A percentile compares a stretch with the other conserved stretches of the same genome.
phyloP scores from a whole-genome alignment of 1,140 invertebrate species.

The Colletes latitarsis region DNA sequence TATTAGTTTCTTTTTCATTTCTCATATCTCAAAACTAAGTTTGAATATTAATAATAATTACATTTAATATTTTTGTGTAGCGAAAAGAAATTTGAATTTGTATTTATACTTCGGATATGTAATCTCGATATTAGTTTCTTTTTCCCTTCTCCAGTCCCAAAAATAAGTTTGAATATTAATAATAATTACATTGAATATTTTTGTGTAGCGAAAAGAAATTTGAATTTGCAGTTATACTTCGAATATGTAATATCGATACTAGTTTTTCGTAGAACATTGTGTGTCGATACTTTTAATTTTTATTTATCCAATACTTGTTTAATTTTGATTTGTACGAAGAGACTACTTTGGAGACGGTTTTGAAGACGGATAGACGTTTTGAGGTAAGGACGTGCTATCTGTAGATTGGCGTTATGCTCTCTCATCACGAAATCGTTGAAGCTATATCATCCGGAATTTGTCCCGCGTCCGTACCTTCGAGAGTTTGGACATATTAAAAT shows the following conservation, averaged over 20 bases:
- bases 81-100: too few relatives aligned
- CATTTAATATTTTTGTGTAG: too few relatives aligned
- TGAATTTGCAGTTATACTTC: not conserved
- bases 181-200: too few relatives aligned
- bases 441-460: conserved; percentile 44
- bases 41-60: too few relatives aligned
- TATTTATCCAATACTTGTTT: not conserved
- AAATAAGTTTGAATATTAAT: too few relatives aligned
- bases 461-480: conserved; percentile 15
- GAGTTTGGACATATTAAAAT: conserved; percentile 48
- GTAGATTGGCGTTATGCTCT: conserved; percentile 11
- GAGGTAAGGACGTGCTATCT: not conserved
- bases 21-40: too few relatives aligned
- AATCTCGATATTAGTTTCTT: not conserved
- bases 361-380: not conserved
- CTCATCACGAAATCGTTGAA: conserved; percentile 20
- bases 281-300: not conserved
- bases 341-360: not conserved
- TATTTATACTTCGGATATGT: not conserved
- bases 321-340: not conserved
- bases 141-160: too few relatives aligned
- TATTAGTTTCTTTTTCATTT: too few relatives aligned
- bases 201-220: too few relatives aligned
- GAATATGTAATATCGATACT: not conserved
- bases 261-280: not conserved